Base-by-base conservation (phyloP, 2,888 invertebrate species). In the Xylota segnis region DNA sequence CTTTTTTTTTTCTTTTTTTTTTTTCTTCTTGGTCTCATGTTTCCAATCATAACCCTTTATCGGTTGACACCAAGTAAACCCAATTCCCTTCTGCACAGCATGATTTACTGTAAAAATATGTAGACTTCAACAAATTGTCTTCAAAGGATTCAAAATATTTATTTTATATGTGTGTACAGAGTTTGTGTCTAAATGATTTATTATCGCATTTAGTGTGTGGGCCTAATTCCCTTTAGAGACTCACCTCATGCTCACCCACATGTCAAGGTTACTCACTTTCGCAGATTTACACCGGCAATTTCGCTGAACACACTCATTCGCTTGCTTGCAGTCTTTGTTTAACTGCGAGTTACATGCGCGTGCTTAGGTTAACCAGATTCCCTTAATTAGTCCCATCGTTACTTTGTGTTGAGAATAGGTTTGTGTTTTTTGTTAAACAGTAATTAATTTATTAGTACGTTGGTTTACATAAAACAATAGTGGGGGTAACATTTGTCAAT, bases 271-370 rank as follows among this genome's bases (percentile, higher is more conserved):
- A 54, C 72, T 72, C 68, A 77, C 68, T 76, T 71, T 43, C n/a
- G 10, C 52, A 77, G 83, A 78, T 77, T 83, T 83, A 83, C 78
- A 77, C 72, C 66, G 50, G 66, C 72, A 78, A 83, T 83, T 83
- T 68, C 18, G 66, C 45, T 66, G 23, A 77, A 82, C 54, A 59
- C 43, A 50, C 61, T 54, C 45, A 77, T 37, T 56, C 14, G 47
- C 40, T 58, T 65, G 65, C 47, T 65, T 65, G 47, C 58, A 72
- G 40, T 65, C 47, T 40, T 79, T 78, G 65, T 72, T 58, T 71
- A 71, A 78, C 72, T 59, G 58, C 23, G 23, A 3, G 2, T 37
- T 50, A 27, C 16, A 52, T 43, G 12, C n/a, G n/a, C n/a, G n/a
- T n/a, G n/a, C n/a, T n/a, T n/a, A n/a, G 79, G 65, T 66, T 72